Base-by-base conservation (phyloP, 2,888 invertebrate species). In the Drosophila pseudotalamancana region DNA sequence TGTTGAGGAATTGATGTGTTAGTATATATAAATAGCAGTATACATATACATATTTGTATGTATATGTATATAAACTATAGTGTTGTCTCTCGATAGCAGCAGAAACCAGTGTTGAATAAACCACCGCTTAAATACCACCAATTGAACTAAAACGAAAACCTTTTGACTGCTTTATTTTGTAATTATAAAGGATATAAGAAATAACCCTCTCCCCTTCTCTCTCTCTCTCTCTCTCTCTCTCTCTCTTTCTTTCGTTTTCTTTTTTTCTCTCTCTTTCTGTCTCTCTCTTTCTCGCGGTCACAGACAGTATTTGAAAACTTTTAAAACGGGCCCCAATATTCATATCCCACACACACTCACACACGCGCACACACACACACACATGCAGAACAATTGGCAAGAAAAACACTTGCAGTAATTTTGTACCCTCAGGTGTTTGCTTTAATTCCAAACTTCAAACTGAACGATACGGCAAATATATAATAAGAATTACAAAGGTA, bases 61-160 rank as follows among this genome's bases (percentile, higher is more conserved):
- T n/a, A n/a, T n/a, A n/a, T n/a, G n/a, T n/a, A n/a, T n/a, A n/a
- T n/a, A n/a, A n/a, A n/a, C n/a, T n/a, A n/a, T n/a, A n/a, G n/a
- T n/a, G n/a, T n/a, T n/a, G n/a, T n/a, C n/a, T n/a, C n/a, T n/a
- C n/a, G n/a, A n/a, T n/a, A n/a, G n/a, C n/a, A n/a, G n/a, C n/a
- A 2, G 23, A 11, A 19, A 21, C 11, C 35, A 6, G 4, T 48
- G 29, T 21, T 23, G n/a, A 62, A 27, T 6, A 6, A 35, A 70
- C 70, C 68, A 70, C 46, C 68, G 70, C 48, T 53, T 43, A 18
- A 37, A 23, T 23, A 60, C 66, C 68, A 67, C 68, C 66, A 60
- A 50, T 32, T 23, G 19, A 60, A 59, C 25, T 50, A 9, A 19
- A 12, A 27, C n/a, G 23, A 3, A 12, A 25, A 18, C 35, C 39